Percentiles rank a stretch among this genome's conserved stretches.
Conservation (phyloP, 2,113 vertebrate species). For the Lasiurus cinereus region DNA sequence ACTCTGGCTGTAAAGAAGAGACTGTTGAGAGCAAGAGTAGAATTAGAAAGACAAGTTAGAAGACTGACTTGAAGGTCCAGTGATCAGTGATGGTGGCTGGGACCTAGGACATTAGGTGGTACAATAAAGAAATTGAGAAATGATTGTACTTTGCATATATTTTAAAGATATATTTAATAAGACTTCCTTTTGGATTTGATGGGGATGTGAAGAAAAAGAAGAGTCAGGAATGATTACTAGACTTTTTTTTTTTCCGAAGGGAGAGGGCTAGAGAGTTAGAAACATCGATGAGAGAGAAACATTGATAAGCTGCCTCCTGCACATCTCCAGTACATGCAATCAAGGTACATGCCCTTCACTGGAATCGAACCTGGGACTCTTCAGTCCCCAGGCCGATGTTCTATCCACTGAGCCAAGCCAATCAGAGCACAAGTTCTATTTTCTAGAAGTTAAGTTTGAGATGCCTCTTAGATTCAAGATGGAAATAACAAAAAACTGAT, state of each 20-base stretch:
- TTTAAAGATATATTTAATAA: neutral
- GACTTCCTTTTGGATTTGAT: neutral
- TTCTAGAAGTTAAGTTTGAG: slow-evolving; percentile 26
- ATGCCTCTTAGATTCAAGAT: neutral
- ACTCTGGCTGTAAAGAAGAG: neutral
- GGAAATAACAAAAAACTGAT: neutral
- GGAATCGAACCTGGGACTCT: no score
- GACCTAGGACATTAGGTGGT: neutral
- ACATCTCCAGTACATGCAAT: no score
- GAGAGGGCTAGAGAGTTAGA: no score
- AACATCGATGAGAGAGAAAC: no score
- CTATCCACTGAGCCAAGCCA: no score
- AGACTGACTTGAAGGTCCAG: neutral
- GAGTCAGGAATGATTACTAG: neutral
- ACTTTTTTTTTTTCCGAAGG: no score
- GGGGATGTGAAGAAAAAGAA: neutral
- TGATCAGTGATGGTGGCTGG: neutral
- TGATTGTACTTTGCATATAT: slow-evolving; percentile 4
- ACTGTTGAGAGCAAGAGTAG: neutral
- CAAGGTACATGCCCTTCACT: no score
- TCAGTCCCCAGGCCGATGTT: no score
- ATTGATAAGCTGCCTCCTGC: no score
- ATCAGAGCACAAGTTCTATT: neutral
- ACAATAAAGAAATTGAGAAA: neutral
- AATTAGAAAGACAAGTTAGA: neutral